These are phyloP conservation scores for Dasypogon diadema DNA, from an alignment of 2,888 invertebrate species.

Conservation along the genomic window DNA sequence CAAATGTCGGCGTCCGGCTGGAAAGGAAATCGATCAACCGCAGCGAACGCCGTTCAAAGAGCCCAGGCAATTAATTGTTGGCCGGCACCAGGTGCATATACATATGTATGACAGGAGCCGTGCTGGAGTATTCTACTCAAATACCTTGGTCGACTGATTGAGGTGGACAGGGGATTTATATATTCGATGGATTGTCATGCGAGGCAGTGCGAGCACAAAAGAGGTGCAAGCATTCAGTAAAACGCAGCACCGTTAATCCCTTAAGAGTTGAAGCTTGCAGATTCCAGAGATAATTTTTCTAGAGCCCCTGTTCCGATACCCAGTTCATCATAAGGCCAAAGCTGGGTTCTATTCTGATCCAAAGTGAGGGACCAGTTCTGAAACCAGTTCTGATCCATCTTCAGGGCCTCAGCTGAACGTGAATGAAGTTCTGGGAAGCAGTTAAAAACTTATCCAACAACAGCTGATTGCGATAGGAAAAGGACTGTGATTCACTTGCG, in stretches of 20 bases:
- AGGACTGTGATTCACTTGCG: conserved; percentile 18
- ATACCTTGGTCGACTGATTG: conserved; percentile 6
- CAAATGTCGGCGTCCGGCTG: conserved; percentile 47
- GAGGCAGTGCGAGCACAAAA: background rate
- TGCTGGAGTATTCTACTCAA: background rate
- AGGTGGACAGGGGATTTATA: background rate
- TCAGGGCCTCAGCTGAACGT: conserved; percentile 45
- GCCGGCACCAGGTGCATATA: conserved; percentile 37
- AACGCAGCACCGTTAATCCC: conserved; percentile 46
- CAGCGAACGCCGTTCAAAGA: conserved; percentile 10
- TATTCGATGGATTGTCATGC: conserved; percentile 24
- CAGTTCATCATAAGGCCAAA: background rate
- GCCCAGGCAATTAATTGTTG: conserved; percentile 31
- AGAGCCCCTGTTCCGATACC: conserved; percentile 5
- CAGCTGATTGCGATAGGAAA: conserved; percentile 52
- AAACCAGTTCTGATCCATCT: conserved; percentile 41
- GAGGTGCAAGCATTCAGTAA: conserved; percentile 24
- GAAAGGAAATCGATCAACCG: conserved; percentile 48
- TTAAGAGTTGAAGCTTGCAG: conserved; percentile 30
- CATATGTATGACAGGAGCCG: background rate
- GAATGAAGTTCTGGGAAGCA: conserved; percentile 56
- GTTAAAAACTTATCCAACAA: conserved; percentile 53
- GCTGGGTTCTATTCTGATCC: background rate
- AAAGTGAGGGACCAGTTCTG: conserved; percentile 23
- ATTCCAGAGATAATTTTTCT: conserved; percentile 38